phyloP scores from a whole-genome alignment of 2,797 vertebrate species.

The Hydrolagus colliei region DNA sequence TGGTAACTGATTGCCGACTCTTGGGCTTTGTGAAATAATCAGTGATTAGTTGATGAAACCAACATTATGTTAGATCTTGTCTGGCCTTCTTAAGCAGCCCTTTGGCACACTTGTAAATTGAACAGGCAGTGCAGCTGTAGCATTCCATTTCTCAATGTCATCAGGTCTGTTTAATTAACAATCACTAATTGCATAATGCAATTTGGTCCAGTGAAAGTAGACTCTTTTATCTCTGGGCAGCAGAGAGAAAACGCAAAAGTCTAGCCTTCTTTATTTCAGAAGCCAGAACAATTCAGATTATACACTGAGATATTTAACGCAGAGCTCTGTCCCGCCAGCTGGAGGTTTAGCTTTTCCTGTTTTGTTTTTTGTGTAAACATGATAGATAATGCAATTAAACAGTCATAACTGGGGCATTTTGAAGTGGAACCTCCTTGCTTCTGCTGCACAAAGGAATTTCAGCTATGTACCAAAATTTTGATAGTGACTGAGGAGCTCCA shows the following conservation, averaged over 20 bases:
- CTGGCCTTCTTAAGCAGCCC: too few relatives aligned
- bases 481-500: not conserved
- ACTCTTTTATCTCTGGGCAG: slow-evolving; percentile 7
- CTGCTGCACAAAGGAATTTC: not conserved
- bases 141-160: slow-evolving; percentile 21
- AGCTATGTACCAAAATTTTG: not conserved
- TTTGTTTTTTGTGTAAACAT: slow-evolving; percentile 11
- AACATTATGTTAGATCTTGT: too few relatives aligned
- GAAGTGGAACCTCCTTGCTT: not conserved
- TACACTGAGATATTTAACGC: slow-evolving; percentile 1
- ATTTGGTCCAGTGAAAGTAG: not conserved
- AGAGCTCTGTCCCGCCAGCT: not conserved
- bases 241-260: not conserved
- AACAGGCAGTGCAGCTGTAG: not conserved
- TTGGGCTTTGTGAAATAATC: too few relatives aligned
- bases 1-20: too few relatives aligned
- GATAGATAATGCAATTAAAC: slow-evolving; percentile 8
- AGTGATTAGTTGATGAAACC: too few relatives aligned
- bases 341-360: slow-evolving; percentile 13
- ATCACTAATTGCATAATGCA: not conserved
- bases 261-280: not conserved
- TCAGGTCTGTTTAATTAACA: slow-evolving; percentile 19
- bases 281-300: not conserved
- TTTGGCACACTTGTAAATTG: too few relatives aligned
- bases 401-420: not conserved